Evolutionary conservation across 2,888 invertebrate genomes (phyloP).

Genomic region (Pogonocherus hispidulus): DNA sequence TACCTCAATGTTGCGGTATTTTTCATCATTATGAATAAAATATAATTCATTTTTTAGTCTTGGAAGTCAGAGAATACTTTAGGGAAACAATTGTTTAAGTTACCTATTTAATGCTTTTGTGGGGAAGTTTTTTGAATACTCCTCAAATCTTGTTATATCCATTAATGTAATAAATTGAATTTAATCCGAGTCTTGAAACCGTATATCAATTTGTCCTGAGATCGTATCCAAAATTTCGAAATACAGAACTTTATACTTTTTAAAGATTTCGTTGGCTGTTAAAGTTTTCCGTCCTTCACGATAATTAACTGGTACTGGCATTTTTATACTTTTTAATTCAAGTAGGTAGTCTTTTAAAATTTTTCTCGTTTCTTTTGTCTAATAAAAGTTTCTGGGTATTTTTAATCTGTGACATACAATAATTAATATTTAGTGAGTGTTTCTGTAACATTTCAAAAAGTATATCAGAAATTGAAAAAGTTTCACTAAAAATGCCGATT

Average conservation of each 20-base stretch:
- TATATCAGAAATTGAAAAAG: slow-evolving; percentile 15
- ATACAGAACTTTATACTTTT: neutral
- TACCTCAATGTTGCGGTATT: neutral
- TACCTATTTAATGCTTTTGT: slow-evolving; percentile 29
- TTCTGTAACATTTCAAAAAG: slow-evolving; percentile 2
- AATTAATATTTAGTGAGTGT: slow-evolving; percentile 5
- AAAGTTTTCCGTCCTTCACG: no score
- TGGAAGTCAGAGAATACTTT: neutral
- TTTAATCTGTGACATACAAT: slow-evolving; percentile 4
- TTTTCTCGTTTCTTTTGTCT: slow-evolving; percentile 25
- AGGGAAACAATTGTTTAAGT: slow-evolving; percentile 27
- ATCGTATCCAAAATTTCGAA: neutral
- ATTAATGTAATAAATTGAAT: slow-evolving; percentile 18
- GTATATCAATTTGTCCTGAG: slow-evolving; percentile 2
- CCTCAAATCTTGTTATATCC: slow-evolving; percentile 24
- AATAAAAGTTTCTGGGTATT: slow-evolving; percentile 23
- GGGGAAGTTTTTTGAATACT: slow-evolving; percentile 28
- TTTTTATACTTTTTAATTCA: neutral
- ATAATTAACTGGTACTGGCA: neutral
- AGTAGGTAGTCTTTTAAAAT: slow-evolving; percentile 13
- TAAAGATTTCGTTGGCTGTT: neutral
- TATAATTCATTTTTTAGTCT: slow-evolving; percentile 6
- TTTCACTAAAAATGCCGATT: slow-evolving; percentile 4
- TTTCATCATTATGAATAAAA: slow-evolving; percentile 6
- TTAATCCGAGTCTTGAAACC: slow-evolving; percentile 2